These are phyloP conservation scores for Arenaria interpres DNA, from an alignment of 2,113 vertebrate species.

Conservation along the genomic window DNA sequence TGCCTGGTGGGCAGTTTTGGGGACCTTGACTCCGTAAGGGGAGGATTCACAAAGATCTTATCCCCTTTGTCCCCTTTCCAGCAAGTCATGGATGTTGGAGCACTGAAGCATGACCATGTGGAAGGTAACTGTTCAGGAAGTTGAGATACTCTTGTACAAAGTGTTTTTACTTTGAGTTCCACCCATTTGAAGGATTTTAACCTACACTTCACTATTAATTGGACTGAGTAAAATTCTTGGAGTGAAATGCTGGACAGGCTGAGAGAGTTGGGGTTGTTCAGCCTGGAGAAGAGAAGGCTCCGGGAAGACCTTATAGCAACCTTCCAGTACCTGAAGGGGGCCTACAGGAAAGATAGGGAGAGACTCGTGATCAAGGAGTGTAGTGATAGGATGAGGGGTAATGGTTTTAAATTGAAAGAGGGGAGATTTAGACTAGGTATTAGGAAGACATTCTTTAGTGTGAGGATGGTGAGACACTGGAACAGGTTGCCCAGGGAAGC, in stretches of 20 bases:
- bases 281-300: background rate
- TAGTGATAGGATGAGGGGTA: background rate
- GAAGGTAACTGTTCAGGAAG: background rate
- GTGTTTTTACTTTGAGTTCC: background rate
- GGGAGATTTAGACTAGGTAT: background rate
- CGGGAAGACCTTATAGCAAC: background rate
- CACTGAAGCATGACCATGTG: background rate
- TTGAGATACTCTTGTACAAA: background rate
- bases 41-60: background rate
- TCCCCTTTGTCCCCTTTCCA: background rate
- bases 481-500: background rate
- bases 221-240: background rate
- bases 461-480: background rate
- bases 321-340: background rate
- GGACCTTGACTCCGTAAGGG: background rate
- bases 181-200: background rate
- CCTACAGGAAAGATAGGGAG: background rate
- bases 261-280: background rate
- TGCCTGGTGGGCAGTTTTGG: background rate
- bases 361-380: background rate
- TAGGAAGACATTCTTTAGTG: background rate
- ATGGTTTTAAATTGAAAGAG: background rate
- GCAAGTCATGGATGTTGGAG: background rate
- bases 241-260: background rate
- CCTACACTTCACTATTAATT: background rate